Percentiles rank a stretch among this genome's conserved stretches.
phyloP scores from a whole-genome alignment of 2,113 vertebrate species.

The Phyllostomus hastatus region DNA sequence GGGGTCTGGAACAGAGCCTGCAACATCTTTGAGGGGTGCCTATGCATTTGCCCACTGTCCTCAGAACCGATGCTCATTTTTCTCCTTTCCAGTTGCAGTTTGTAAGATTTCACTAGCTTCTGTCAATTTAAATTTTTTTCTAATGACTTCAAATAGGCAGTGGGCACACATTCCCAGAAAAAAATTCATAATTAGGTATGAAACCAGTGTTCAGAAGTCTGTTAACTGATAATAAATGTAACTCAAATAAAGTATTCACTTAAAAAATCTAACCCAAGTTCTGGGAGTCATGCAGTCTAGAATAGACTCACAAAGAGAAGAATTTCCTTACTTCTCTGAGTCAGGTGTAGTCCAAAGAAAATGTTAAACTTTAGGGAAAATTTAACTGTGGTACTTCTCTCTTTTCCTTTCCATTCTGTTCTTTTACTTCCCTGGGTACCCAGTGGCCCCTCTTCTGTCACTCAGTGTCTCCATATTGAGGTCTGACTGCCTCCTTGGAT shows the following conservation, averaged over 20 bases:
- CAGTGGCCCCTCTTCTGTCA: rapidly evolving
- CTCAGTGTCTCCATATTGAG: neutral
- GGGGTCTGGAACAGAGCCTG: neutral
- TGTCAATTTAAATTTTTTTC: neutral
- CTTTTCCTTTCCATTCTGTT: neutral
- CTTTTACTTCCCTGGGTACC: no score
- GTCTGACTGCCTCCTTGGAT: neutral
- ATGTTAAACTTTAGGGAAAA: neutral
- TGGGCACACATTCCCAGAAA: neutral
- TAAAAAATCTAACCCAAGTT: neutral
- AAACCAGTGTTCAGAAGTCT: neutral
- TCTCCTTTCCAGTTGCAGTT: neutral
- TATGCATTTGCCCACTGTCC: neutral
- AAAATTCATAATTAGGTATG: neutral
- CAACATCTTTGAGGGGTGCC: neutral
- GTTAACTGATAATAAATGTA: neutral
- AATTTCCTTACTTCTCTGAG: neutral
- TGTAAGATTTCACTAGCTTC: neutral
- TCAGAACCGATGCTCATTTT: neutral
- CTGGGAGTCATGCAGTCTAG: neutral
- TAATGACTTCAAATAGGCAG: neutral
- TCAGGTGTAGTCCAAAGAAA: neutral
- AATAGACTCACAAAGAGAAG: neutral
- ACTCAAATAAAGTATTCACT: neutral
- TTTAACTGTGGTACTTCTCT: neutral